Evolutionary conservation across 2,888 invertebrate genomes (phyloP).

Genomic region (Abrostola tripartita): DNA sequence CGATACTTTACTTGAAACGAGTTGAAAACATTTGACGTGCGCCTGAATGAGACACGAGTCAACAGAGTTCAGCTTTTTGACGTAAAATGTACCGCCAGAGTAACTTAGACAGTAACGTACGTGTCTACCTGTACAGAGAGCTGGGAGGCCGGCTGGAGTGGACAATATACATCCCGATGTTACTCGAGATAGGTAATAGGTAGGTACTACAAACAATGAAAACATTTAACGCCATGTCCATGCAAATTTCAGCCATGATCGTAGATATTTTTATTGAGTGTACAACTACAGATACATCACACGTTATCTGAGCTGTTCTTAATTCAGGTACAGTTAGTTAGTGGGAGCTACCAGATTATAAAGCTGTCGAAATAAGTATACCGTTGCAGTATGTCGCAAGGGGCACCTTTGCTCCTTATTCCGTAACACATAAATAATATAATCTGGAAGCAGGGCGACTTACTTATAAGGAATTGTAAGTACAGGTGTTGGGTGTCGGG

Average conservation of each 20-base stretch:
- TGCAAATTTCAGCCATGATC: slow-evolving; percentile 14
- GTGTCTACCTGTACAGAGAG: too few species aligned
- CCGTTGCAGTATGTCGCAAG: slow-evolving; percentile 6
- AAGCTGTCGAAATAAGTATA: slow-evolving; percentile 46
- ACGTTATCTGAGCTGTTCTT: slow-evolving; percentile 22
- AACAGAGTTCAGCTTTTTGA: slow-evolving; percentile 13
- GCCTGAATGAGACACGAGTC: slow-evolving; percentile 14
- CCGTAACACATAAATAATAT: slow-evolving; percentile 39
- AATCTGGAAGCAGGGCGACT: slow-evolving; percentile 25
- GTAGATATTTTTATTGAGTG: slow-evolving; percentile 2
- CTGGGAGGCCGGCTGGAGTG: too few species aligned
- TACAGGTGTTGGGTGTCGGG: slow-evolving; percentile 64
- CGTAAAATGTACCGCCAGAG: not conserved
- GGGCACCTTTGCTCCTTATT: slow-evolving; percentile 30
- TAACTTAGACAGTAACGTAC: not conserved
- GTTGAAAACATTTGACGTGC: slow-evolving; percentile 25
- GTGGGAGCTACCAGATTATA: slow-evolving; percentile 36
- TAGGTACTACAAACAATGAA: slow-evolving; percentile 11
- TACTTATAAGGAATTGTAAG: slow-evolving; percentile 50
- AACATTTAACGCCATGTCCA: slow-evolving; percentile 10
- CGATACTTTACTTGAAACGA: slow-evolving; percentile 35
- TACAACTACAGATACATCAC: slow-evolving; percentile 1
- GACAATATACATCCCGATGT: slow-evolving; percentile 15
- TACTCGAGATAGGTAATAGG: not conserved
- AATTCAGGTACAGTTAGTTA: slow-evolving; percentile 29